These are phyloP conservation scores for Apaloderma vittatum DNA, from an alignment of 2,113 vertebrate species.

Conservation along the genomic window DNA sequence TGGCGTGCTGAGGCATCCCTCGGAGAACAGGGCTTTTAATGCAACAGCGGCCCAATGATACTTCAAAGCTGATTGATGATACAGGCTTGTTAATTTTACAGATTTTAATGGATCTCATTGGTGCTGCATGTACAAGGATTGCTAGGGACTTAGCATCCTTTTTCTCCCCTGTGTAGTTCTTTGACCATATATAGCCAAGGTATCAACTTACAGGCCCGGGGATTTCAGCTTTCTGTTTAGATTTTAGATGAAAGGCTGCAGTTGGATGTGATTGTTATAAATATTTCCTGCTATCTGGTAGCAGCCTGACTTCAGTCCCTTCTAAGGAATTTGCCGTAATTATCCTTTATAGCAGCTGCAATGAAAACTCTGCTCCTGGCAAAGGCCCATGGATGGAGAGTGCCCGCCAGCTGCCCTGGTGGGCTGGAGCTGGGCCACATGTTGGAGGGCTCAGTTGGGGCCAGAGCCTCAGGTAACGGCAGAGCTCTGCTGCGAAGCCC, in stretches of 20 bases:
- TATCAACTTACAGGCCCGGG: conserved; percentile 52
- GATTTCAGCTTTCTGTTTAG: conserved; percentile 78
- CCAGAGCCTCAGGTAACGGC: neutral
- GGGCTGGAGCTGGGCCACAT: accelerated
- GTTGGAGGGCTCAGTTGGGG: accelerated
- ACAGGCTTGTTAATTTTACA: conserved; percentile 41
- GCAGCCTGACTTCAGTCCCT: conserved; percentile 43
- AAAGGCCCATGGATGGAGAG: accelerated
- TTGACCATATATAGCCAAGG: conserved; percentile 79
- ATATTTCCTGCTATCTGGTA: conserved; percentile 76
- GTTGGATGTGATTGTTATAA: conserved; percentile 70
- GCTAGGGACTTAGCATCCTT: conserved; percentile 44
- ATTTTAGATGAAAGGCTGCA: conserved; percentile 68
- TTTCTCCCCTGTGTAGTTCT: conserved; percentile 52
- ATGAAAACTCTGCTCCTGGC: neutral
- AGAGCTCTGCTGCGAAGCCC: neutral
- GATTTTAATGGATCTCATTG: conserved; percentile 55
- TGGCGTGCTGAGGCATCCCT: conserved; percentile 44
- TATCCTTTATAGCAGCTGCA: neutral
- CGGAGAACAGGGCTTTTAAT: conserved; percentile 39
- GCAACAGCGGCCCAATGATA: conserved; percentile 37
- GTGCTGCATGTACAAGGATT: neutral
- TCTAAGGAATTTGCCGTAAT: conserved; percentile 33
- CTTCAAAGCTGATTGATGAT: conserved; percentile 57
- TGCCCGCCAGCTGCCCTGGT: accelerated